Base-by-base conservation (phyloP, 2,888 invertebrate genomes). In the Neoascia interrupta region DNA sequence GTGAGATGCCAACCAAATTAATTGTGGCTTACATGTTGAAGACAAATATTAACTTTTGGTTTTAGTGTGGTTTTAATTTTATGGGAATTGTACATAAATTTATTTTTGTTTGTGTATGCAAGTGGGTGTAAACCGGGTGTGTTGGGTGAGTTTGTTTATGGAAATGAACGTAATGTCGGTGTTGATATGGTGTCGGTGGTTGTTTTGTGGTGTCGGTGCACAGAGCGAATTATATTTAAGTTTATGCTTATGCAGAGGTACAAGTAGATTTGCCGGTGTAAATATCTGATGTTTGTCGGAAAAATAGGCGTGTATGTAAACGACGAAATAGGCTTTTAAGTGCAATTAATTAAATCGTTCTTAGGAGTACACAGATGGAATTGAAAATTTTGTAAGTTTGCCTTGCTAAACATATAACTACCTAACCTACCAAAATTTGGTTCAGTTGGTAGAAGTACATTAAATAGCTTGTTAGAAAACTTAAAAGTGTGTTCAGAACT, bases 1-100 rank as follows among this genome's bases (percentile, higher is more conserved):
- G 73, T 79, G 79, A 79, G 73, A 73, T 79, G 79, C 79, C 79
- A 79, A 73, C 83, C 84, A 85, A 85, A 84, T 85, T 84, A 85
- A 85, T 85, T 85, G 85, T 85, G 85, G 85, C 85, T 85, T 84
- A 84, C 82, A 84, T 85, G 84, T 83, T 82, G 84, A 84, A 84
- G 85, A 85, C 84, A 85, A 85, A 85, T 85, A 85, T 85, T 84
- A 85, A 84, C 85, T 84, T 85, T 85, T 84, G 84, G 85, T 84
- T 84, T 84, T 81, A 83, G 83, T 85, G 84, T 74, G 85, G 85
- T 84, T 85, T 84, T 84, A 83, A 84, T 85, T 85, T 84, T 84
- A 83, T 84, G 82, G 80, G 82, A 84, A 82, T 83, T 79, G 81
- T 83, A 82, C 82, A 84, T 84, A 84, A 83, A 84, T 84, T n/a